Base-by-base conservation (phyloP, 2,888 invertebrate species). In the Diaphora mendica region DNA sequence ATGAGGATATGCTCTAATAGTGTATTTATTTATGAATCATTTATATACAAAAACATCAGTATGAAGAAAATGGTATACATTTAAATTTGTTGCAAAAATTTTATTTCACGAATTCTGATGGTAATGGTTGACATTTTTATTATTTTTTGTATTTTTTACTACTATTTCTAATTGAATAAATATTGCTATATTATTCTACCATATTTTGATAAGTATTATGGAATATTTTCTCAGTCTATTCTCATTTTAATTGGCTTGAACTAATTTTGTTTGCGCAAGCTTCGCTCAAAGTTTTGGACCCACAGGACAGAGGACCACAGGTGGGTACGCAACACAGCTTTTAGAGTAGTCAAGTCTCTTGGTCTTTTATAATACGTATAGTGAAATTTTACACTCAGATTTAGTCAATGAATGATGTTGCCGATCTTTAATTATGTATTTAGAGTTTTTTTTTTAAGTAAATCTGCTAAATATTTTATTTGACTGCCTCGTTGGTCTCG, bases 261-360 rank as follows among this genome's bases (percentile, higher is more conserved):
- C 92, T 88, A 83, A 90, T 92, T 95, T 95, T 94, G 92, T 95
- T 95, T 95, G 95, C 95, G 95, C 95, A 95, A 95, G 95, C 95
- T 95, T 95, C 95, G 90, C 89, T 93, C 93, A 91, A 88, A 92
- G 79, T 91, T 88, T 94, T 91, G 95, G 95, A 92, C 90, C 92
- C 92, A 92, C 95, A 95, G 95, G 94, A 94, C 76, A 89, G 88
- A 88, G 86, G 90, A 91, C 79, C 84, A 77, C 87, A 95, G 95
- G 95, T 95, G 88, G 94, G 95, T 95, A 75, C 33, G 89, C 89
- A 76, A 80, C 85, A 87, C 85, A 71, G 92, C 91, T 91, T 91
- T 69, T 86, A 84, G 11, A 70, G 75, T 79, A 80, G 72, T 74
- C 74, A 2, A 74, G 74, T 80, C 76, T 82, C 74, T 70, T 70